phyloP scores from a whole-genome alignment of 2,888 invertebrate genomes.

The Pyrrhosoma nymphula region DNA sequence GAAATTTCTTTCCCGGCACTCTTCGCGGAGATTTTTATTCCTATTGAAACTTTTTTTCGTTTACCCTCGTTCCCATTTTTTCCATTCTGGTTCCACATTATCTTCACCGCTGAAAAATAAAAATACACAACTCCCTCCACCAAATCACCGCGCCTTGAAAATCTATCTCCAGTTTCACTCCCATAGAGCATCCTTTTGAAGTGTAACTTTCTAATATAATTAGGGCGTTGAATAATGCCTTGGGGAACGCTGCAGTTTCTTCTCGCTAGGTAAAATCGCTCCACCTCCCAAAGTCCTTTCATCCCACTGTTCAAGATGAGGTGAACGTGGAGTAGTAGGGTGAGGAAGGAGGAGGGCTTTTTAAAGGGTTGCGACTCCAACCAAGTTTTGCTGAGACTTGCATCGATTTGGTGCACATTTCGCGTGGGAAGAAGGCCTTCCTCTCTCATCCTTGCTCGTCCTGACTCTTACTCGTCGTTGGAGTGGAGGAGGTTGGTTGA shows the following conservation, averaged over 20 bases:
- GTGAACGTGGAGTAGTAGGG: not conserved
- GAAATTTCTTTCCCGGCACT: not conserved
- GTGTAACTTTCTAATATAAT: conserved; percentile 9
- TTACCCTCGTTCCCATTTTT: not conserved
- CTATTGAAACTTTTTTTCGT: not conserved
- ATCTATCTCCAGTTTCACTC: not conserved
- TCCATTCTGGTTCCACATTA: not conserved
- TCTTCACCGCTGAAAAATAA: not conserved
- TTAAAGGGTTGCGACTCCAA: too few species aligned
- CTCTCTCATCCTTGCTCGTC: not conserved
- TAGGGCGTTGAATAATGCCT: not conserved
- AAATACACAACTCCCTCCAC: not conserved
- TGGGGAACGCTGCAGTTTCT: not conserved
- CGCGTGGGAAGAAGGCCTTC: not conserved
- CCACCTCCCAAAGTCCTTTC: not conserved
- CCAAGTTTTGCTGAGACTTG: not conserved
- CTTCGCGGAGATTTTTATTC: not conserved
- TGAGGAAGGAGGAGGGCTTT: not conserved
- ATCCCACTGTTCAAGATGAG: not conserved
- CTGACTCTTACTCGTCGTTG: not conserved
- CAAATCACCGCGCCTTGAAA: not conserved
- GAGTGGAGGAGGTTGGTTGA: not conserved
- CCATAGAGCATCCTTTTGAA: not conserved
- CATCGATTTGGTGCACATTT: not conserved
- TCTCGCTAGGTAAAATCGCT: not conserved